phyloP scores from a whole-genome alignment of 2,113 vertebrate genomes.

The Xiphophorus maculatus region DNA sequence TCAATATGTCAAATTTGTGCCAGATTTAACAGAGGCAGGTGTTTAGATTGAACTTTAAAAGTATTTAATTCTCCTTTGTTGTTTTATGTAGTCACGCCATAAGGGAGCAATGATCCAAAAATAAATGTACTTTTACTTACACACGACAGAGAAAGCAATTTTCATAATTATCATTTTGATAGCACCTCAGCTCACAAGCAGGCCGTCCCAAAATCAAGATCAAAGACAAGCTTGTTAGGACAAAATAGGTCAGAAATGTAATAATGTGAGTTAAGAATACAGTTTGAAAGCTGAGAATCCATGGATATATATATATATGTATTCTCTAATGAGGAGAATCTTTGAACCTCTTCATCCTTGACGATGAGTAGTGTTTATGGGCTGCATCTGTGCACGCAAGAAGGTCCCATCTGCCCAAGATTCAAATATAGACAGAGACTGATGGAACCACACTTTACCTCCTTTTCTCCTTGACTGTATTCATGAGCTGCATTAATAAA shows the following conservation, averaged over 20 bases:
- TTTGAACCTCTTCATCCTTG: slow-evolving; percentile 19
- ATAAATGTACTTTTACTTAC: not conserved
- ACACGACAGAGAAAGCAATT: not conserved
- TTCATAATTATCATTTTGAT: not conserved
- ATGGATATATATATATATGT: slow-evolving; percentile 4
- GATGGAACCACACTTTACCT: slow-evolving; percentile 13
- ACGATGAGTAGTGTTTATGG: not conserved
- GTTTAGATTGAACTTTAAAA: not conserved
- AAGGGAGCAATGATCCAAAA: not conserved
- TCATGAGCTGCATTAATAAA: slow-evolving; percentile 4
- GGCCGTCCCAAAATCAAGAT: not conserved
- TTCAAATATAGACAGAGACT: slow-evolving; percentile 24
- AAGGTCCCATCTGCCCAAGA: slow-evolving; percentile 1
- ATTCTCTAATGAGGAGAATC: slow-evolving; percentile 1
- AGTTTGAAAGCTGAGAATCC: slow-evolving; percentile 23
- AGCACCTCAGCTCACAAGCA: not conserved
- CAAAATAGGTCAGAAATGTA: slow-evolving; percentile 12
- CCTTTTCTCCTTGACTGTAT: slow-evolving; percentile 18
- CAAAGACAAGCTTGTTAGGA: slow-evolving; percentile 1
- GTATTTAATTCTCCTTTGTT: not conserved
- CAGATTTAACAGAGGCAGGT: not conserved
- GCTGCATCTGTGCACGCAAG: slow-evolving; percentile 21
- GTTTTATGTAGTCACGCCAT: not conserved
- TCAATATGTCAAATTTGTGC: not conserved
- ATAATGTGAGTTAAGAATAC: slow-evolving; percentile 17